Base-by-base conservation (phyloP, 2,797 vertebrate species). In the Remorina albescens region DNA sequence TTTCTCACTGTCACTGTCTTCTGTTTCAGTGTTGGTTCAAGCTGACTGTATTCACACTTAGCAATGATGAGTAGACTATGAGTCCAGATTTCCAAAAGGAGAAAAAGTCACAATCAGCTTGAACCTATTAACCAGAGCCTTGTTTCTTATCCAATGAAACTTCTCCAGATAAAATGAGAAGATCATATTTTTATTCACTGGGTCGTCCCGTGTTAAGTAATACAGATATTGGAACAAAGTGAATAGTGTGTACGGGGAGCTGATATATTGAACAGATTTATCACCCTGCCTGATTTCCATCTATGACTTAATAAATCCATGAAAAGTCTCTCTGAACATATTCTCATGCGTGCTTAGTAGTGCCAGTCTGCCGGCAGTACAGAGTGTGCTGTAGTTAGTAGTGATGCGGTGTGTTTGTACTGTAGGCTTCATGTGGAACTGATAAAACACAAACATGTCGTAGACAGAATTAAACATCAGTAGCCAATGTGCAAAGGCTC, bases 401-500 rank as follows among this genome's bases (percentile, higher is more conserved):
- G 83, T 30, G 71, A 79, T 74, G 76, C 83, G 54, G 51, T 61
- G 74, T 90, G 83, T 89, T 88, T 89, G 76, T 90, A 84, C 88
- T 90, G 76, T 83, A 73, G 88, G 76, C 81, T 90, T 90, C 82
- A 76, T 89, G 89, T 87, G 80, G 76, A 89, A 85, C 82, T 84
- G 88, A 91, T 90, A 91, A 93, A 88, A 91, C 71, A 63, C 85
- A 91, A 88, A 88, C 86, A 84, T 74, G 23, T 88, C 85, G 65
- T 65, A 63, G 83, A 90, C 86, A 88, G 91, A 92, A 91, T 92
- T 88, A 90, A 92, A 92, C 88, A 91, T 92, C 88, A 90, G 80
- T 85, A 70, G 67, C 68, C 82, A 83, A 84, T 82, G 76, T 81
- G 80, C 50, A 73, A 76, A 85, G 85, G 75, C 86, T 86, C 74